Evolutionary conservation across 2,888 invertebrate species (phyloP).

Genomic region (Pomacea canaliculata): DNA sequence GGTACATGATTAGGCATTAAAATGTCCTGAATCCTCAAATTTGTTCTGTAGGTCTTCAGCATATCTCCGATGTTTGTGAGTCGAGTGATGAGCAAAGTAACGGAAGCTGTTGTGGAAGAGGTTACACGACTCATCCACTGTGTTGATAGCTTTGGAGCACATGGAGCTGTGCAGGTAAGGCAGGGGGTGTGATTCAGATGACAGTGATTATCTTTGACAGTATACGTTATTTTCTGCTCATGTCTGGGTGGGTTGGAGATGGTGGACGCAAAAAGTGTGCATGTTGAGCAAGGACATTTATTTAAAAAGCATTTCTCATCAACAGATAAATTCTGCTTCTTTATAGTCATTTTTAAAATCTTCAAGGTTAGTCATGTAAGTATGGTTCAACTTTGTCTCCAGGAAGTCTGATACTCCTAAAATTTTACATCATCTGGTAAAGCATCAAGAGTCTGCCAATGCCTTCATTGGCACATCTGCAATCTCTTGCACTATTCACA

Average conservation of each 20-base stretch:
- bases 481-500: too few species aligned
- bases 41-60: conserved; percentile 77
- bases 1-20: too few species aligned
- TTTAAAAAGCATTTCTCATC: too few species aligned
- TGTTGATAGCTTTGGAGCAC: conserved; percentile 71
- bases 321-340: too few species aligned
- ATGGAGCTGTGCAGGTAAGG: conserved; percentile 67
- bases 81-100: conserved; percentile 77
- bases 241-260: neutral
- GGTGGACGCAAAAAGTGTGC: neutral
- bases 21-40: neutral
- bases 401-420: too few species aligned
- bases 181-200: neutral
- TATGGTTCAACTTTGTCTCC: too few species aligned
- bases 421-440: too few species aligned
- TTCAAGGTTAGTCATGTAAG: too few species aligned
- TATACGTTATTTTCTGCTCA: neutral
- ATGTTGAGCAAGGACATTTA: neutral
- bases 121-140: conserved; percentile 88
- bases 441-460: too few species aligned
- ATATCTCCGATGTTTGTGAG: conserved; percentile 82
- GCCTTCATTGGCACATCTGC: too few species aligned
- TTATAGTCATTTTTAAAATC: too few species aligned
- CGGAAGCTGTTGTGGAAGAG: conserved; percentile 94
- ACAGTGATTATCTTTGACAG: neutral